Evolutionary conservation across 2,888 invertebrate species (phyloP).

Genomic region (Cataglyphis cursor): DNA sequence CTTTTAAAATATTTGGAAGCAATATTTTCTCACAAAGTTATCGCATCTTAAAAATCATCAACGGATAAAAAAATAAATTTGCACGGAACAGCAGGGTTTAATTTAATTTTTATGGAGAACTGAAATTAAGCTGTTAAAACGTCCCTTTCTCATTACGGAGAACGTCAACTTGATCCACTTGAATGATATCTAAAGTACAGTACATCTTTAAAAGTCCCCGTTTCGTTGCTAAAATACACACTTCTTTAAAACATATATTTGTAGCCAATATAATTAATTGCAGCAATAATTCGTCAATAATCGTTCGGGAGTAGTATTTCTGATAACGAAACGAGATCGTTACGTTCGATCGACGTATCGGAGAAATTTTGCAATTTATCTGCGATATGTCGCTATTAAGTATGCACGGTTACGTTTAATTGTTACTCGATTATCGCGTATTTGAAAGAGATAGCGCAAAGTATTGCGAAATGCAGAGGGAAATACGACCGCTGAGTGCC

Average conservation of each 20-base stretch:
- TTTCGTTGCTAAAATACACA: neutral
- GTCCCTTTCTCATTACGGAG: neutral
- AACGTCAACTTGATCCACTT: neutral
- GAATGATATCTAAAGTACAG: neutral
- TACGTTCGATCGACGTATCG: conserved; percentile 2
- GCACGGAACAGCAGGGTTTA: conserved; percentile 23
- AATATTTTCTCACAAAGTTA: neutral
- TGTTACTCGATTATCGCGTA: conserved; percentile 44
- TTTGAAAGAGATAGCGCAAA: conserved; percentile 44
- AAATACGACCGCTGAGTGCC: conserved; percentile 68
- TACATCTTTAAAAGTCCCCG: neutral
- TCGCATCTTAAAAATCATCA: neutral
- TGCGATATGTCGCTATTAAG: neutral
- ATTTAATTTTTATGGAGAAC: conserved; percentile 8
- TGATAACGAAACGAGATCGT: conserved; percentile 13
- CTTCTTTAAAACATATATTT: conserved; percentile 15
- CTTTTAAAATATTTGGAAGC: neutral
- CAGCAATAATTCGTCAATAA: conserved; percentile 50
- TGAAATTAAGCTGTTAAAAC: neutral
- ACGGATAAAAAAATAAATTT: neutral
- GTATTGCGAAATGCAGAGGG: conserved; percentile 10
- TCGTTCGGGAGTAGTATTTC: conserved; percentile 3
- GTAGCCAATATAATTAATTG: conserved; percentile 29
- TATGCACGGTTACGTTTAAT: conserved; percentile 13
- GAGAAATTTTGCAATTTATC: conserved; percentile 1